Base-by-base conservation (phyloP, 2,888 invertebrate species). In the Amphipyra tragopoginis region DNA sequence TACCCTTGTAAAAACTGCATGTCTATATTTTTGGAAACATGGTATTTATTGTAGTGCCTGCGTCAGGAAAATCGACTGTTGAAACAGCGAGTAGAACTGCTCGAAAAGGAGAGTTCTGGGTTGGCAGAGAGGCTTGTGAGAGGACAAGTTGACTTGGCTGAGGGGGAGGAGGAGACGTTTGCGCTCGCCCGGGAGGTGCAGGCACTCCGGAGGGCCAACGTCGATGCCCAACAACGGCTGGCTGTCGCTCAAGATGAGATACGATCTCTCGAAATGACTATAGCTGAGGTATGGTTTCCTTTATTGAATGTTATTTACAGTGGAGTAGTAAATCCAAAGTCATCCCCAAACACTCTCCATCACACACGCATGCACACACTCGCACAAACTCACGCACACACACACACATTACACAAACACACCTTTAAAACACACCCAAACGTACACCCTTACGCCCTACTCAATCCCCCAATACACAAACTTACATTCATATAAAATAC, bases 21-120 rank as follows among this genome's bases (percentile, higher is more conserved):
- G 56, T 65, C 64, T 64, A 15, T 70, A 74, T 52, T 62, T 73
- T 78, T 73, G 67, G 79, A 58, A 75, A 64, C 70, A 50, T 71
- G 79, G 76, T 77, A 77, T 77, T 77, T 63, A 76, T 78, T 78
- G 4, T 84, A 94, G 93, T 93, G 93, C 72, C 94, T 98, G 58
- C 95, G 99, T 68, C 98, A 99, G 73, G 99, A 99, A 93, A 99
- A 99, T 89, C 97, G 98, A 72, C 96, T 99, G 56, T 95, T 99
- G n/a, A 96, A 98, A 72, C 99, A 99, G 86, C 96, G 99, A 62
- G 99, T 99, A 75, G 99, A 99, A 85, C 96, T 99, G 73, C 94
- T 99, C 56, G 99, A 99, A 91, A 98, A 98, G 55, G 98, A 98
- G 87, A 99, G 98, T 55, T 98, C 98, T 5, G 98, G 98, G 57